Percentiles rank a stretch among this genome's conserved stretches.
These are phyloP conservation scores for Aratinga solstitialis DNA, from an alignment of 2,797 vertebrate species.

Conservation along the genomic window DNA sequence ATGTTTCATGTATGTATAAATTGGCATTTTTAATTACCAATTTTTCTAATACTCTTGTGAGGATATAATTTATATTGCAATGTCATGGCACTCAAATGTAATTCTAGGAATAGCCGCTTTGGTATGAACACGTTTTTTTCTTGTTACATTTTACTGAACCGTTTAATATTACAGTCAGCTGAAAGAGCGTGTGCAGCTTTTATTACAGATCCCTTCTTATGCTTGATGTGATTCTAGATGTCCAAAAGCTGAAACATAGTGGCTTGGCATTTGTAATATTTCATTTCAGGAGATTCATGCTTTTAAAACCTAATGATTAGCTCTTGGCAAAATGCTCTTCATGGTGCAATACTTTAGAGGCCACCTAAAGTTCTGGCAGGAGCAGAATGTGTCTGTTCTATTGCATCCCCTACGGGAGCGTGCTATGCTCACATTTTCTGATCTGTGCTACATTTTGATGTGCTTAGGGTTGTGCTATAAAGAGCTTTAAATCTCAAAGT, in stretches of 20 bases:
- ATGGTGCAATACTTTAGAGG: neutral
- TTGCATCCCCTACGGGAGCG: neutral
- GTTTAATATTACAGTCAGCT: neutral
- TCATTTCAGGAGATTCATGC: neutral
- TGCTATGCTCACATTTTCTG: neutral
- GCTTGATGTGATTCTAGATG: neutral
- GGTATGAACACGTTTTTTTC: neutral
- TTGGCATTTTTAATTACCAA: constrained; percentile 40
- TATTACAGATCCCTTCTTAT: neutral
- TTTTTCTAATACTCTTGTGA: constrained; percentile 29
- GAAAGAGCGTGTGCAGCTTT: neutral
- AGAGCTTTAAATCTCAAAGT: neutral
- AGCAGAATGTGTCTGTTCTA: neutral
- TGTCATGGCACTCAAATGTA: neutral
- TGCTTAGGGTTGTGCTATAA: neutral
- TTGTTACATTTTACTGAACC: neutral
- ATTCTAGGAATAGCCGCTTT: constrained; percentile 29
- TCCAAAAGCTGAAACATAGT: neutral
- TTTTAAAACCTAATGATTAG: neutral
- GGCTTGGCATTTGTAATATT: neutral
- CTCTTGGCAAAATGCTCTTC: neutral
- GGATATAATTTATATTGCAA: constrained; percentile 27
- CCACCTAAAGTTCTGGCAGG: neutral
- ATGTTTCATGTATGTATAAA: constrained; percentile 13
- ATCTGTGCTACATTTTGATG: neutral